Percentiles rank a stretch among this genome's conserved stretches.
Evolutionary conservation across 2,113 vertebrate species (phyloP).

Genomic region (Aspidoscelis tigris): DNA sequence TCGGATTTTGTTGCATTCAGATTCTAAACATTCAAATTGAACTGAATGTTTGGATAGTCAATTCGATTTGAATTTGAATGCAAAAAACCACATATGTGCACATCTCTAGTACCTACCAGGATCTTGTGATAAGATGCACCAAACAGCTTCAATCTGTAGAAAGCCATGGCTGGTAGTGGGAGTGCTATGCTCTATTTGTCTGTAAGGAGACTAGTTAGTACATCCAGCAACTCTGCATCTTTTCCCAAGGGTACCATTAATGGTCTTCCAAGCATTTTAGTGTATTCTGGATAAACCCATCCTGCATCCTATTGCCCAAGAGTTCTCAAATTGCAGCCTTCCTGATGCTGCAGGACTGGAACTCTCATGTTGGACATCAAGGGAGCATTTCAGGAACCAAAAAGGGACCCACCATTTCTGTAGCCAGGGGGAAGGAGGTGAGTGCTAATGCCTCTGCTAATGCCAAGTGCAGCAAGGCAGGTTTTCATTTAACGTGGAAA

Average conservation of each 20-base stretch:
- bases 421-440: no score
- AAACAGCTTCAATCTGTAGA: rapidly evolving
- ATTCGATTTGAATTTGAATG: no score
- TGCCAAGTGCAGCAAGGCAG: no score
- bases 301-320: neutral
- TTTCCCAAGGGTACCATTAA: neutral
- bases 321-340: neutral
- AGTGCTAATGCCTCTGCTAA: no score
- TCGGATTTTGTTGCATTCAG: no score
- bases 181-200: neutral
- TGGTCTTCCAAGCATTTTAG: neutral
- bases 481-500: no score
- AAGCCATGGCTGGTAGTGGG: rapidly evolving
- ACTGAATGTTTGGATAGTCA: no score
- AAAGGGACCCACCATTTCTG: no score
- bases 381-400: no score
- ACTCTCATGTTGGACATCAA: neutral
- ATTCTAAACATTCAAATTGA: no score
- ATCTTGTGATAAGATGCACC: rapidly evolving
- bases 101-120: neutral
- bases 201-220: rapidly evolving
- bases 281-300: neutral
- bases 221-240: rapidly evolving
- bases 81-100: no score
- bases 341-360: neutral